Evolutionary conservation across 2,797 vertebrate species (phyloP).

Genomic region (Semotilus atromaculatus): DNA sequence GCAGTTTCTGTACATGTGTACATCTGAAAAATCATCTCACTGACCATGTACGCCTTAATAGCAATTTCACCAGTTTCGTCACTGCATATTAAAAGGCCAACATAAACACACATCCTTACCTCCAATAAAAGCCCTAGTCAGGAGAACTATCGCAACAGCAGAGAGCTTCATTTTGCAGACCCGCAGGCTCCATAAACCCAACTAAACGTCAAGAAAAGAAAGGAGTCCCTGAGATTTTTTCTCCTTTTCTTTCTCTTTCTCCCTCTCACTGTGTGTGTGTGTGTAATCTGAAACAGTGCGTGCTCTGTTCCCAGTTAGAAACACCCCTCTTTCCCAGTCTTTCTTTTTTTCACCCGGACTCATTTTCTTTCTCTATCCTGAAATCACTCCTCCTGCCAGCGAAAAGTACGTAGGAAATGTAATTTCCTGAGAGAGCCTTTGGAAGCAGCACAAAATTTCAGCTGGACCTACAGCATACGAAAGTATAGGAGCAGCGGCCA

Average conservation of each 20-base stretch:
- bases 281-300: constrained; percentile 85
- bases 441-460: constrained; percentile 66
- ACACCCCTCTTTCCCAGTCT: constrained; percentile 76
- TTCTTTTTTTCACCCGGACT: constrained; percentile 64
- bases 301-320: constrained; percentile 86
- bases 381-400: constrained; percentile 61
- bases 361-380: constrained; percentile 61
- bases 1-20: not conserved
- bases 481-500: constrained; percentile 17
- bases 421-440: constrained; percentile 79
- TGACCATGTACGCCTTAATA: constrained; percentile 6
- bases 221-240: constrained; percentile 64
- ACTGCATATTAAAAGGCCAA: constrained; percentile 23
- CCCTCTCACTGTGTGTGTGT: constrained; percentile 69
- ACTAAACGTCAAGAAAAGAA: constrained; percentile 70
- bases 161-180: constrained; percentile 82
- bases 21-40: constrained; percentile 7
- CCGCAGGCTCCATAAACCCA: constrained; percentile 82
- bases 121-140: constrained; percentile 81
- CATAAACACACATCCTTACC: constrained; percentile 77
- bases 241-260: constrained; percentile 76
- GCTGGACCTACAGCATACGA: constrained; percentile 55
- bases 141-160: constrained; percentile 80
- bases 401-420: constrained; percentile 77
- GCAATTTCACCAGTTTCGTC: constrained; percentile 24